A percentile compares a stretch with the other conserved stretches of the same genome.
phyloP scores from a whole-genome alignment of 1,140 invertebrate genomes.

The Drosophila arawakana region DNA sequence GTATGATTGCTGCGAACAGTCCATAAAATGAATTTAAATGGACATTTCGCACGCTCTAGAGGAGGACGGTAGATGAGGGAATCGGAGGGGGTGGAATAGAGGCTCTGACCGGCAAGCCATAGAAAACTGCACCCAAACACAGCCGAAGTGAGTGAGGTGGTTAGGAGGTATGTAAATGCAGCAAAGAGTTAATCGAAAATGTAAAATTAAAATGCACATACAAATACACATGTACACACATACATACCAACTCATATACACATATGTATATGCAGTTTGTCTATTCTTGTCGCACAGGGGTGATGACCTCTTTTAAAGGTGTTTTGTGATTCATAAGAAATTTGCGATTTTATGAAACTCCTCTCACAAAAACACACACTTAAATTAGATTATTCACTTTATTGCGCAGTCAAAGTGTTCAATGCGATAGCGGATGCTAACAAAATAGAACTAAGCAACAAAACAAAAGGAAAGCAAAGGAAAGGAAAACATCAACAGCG shows the following conservation, averaged over 20 bases:
- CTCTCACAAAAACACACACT: background rate
- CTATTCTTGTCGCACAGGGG: background rate
- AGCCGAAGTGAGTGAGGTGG: background rate
- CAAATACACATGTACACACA: background rate
- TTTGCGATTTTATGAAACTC: background rate
- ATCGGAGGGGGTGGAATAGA: background rate
- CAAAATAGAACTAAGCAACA: conserved; percentile 47
- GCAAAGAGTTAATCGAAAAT: conserved; percentile 6
- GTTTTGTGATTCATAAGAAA: too few species aligned
- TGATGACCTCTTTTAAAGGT: conserved; percentile 3
- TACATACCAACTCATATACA: background rate
- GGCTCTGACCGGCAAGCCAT: conserved; percentile 6
- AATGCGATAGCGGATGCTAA: conserved; percentile 40
- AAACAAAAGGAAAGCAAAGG: too few species aligned
- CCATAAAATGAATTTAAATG: background rate
- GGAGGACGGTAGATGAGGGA: background rate
- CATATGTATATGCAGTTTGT: conserved; percentile 1
- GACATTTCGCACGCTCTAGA: background rate
- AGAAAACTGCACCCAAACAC: conserved; percentile 5
- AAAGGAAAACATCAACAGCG: conserved; percentile 27
- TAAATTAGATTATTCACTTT: background rate
- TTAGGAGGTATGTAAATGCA: conserved; percentile 9
- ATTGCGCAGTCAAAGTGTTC: conserved; percentile 16
- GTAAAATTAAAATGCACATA: conserved; percentile 8
- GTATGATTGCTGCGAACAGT: background rate